Base-by-base conservation (phyloP, 2,113 vertebrate species). In the Ia io region DNA sequence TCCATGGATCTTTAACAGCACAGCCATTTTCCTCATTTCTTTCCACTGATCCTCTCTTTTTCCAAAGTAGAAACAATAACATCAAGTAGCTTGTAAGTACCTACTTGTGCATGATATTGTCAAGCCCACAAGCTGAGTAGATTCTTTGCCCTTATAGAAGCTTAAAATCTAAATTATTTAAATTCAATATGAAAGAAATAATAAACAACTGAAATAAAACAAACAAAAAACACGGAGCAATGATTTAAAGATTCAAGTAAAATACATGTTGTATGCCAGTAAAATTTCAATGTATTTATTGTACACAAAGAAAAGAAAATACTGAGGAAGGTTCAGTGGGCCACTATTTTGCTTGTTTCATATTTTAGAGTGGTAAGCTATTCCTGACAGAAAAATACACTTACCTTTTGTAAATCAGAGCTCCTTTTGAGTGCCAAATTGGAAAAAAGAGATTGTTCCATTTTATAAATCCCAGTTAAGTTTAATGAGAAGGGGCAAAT, bases 381-480 rank as follows among this genome's bases (percentile, higher is more conserved):
- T 85, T 37, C 37, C 37, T 37, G 37, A 37, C 37, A 37, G 37
- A 37, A 37, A 37, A 37, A 37, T 37, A 37, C 37, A 37, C 37
- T 37, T 82, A 80, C 4, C 23, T 88, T 73, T 90, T 35, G 0
- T 25, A 92, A 94, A 28, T 84, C 47, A 86, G 61, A 86, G 61
- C 47, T 88, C 47, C 23, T 85, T 78, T 76, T 82, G 9, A 88
- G 63, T 71, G 44, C 32, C 11, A 93, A 87, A 93, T 22, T 92
- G n/a, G 80, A 95, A 3, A 71, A 30, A 84, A 94, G 11, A 80
- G 35, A 92, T 7, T 78, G 53, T 51, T 96, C 53, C 82, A 93
- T 65, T 95, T 95, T 90, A 78, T 71, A 94, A 95, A 88, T 90
- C 32, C 59, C 78, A 91, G 32, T 70, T 69, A 93, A 93, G 32